phyloP scores from a whole-genome alignment of 2,888 invertebrate genomes.

The Caradrina clavipalpis region DNA sequence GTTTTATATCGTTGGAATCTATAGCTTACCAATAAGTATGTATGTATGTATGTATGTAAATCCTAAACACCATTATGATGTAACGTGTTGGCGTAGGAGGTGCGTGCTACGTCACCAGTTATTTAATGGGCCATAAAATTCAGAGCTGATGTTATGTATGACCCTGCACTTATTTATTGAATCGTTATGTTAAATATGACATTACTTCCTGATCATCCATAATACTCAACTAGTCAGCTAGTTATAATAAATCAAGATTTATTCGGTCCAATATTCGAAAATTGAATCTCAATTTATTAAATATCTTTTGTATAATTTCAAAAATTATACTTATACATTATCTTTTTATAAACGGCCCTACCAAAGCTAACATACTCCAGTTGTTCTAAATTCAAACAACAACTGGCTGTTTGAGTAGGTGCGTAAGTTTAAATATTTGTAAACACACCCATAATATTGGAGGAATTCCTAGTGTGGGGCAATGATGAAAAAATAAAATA shows the following conservation, averaged over 20 bases:
- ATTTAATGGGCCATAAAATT: conserved; percentile 29
- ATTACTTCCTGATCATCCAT: conserved; percentile 15
- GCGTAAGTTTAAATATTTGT: no score
- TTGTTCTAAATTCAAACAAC: not conserved
- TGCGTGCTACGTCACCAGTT: conserved; percentile 16
- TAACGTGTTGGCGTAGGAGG: conserved; percentile 19
- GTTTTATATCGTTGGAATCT: no score
- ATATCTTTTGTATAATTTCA: not conserved
- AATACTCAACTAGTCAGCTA: conserved; percentile 6
- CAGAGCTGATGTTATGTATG: conserved; percentile 6
- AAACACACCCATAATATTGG: no score
- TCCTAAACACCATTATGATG: not conserved
- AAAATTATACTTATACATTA: no score
- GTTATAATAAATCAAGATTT: not conserved
- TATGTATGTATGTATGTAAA: not conserved
- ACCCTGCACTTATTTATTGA: conserved; percentile 33
- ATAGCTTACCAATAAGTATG: no score
- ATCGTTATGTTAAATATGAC: conserved; percentile 9
- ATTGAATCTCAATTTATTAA: conserved; percentile 11
- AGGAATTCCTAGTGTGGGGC: no score
- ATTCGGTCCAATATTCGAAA: not conserved
- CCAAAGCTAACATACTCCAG: not conserved
- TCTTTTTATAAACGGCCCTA: no score
- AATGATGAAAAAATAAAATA: no score
- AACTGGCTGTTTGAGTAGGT: not conserved